Evolutionary conservation across 2,797 vertebrate genomes (phyloP).

Genomic region (Esox lucius): DNA sequence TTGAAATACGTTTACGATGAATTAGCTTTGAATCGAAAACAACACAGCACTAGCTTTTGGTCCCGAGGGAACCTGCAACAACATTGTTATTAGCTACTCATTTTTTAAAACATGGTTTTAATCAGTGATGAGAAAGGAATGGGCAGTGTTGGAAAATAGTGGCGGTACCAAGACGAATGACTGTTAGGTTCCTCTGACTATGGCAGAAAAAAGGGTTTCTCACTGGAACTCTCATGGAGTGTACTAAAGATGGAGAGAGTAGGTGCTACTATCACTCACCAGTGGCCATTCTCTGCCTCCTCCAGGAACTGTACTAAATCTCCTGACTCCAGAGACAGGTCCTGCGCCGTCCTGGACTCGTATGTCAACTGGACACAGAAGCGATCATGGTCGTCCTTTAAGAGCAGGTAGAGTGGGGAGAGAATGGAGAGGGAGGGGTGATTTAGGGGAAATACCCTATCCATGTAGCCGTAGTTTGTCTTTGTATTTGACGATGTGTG

Average conservation of each 20-base stretch:
- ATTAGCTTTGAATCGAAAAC: conserved; percentile 56
- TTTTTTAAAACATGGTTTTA: not conserved
- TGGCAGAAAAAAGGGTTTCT: not conserved
- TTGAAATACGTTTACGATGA: conserved; percentile 36
- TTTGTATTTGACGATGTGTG: conserved; percentile 9
- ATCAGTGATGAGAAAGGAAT: not conserved
- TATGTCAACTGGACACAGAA: conserved; percentile 83
- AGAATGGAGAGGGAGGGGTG: conserved; percentile 10
- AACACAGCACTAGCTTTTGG: conserved; percentile 45
- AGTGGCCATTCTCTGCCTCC: conserved; percentile 81
- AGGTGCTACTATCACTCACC: conserved; percentile 64
- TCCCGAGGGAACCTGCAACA: conserved; percentile 8
- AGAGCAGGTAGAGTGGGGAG: conserved; percentile 21
- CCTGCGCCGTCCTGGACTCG: conserved; percentile 70
- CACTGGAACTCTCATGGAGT: not conserved
- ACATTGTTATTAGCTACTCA: not conserved
- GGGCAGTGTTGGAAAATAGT: not conserved
- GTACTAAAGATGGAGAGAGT: not conserved
- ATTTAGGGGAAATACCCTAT: not conserved
- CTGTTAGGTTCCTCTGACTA: not conserved
- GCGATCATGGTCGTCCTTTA: conserved; percentile 69
- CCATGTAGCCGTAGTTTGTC: not conserved
- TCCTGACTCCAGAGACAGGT: conserved; percentile 74
- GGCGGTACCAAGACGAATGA: not conserved
- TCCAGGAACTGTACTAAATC: conserved; percentile 82